Evolutionary conservation across 2,888 invertebrate genomes (phyloP).

Genomic region (Caenorhabditis auriculariae): DNA sequence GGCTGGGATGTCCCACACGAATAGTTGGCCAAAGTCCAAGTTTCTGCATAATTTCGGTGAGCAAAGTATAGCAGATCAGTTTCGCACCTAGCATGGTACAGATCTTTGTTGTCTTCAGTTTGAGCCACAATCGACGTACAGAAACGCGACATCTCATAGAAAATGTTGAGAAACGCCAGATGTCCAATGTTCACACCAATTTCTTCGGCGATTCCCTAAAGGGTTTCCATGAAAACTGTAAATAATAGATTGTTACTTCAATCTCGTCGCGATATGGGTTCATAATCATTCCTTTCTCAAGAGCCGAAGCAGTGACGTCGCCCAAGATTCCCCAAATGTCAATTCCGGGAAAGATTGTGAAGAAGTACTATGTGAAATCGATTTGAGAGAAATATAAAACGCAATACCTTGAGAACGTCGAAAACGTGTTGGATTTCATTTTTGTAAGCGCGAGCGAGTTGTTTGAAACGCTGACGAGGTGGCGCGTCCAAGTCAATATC

Average conservation of each 20-base stretch:
- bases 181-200: conserved; percentile 45
- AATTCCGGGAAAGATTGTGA: conserved; percentile 37
- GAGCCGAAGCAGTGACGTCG: conserved; percentile 30
- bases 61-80: background rate
- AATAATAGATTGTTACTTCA: conserved; percentile 20
- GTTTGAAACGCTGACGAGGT: conserved; percentile 38
- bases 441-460: conserved; percentile 38
- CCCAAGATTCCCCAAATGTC: conserved; percentile 44
- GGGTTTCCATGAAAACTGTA: background rate
- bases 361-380: conserved; percentile 22
- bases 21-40: conserved; percentile 52
- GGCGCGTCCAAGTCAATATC: conserved; percentile 49
- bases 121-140: conserved; percentile 54
- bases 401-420: conserved; percentile 29
- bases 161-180: conserved; percentile 50
- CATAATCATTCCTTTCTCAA: conserved; percentile 43
- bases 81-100: conserved; percentile 35
- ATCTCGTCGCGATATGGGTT: conserved; percentile 47
- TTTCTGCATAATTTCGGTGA: conserved; percentile 23
- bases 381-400: background rate
- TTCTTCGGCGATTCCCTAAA: conserved; percentile 48
- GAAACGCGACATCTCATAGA: conserved; percentile 54
- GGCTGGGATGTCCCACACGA: conserved; percentile 46
- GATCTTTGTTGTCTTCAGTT: conserved; percentile 28
- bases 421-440: conserved; percentile 49